Evolutionary conservation across 2,113 vertebrate genomes (phyloP).

Genomic region (Cynopterus brachyotis): DNA sequence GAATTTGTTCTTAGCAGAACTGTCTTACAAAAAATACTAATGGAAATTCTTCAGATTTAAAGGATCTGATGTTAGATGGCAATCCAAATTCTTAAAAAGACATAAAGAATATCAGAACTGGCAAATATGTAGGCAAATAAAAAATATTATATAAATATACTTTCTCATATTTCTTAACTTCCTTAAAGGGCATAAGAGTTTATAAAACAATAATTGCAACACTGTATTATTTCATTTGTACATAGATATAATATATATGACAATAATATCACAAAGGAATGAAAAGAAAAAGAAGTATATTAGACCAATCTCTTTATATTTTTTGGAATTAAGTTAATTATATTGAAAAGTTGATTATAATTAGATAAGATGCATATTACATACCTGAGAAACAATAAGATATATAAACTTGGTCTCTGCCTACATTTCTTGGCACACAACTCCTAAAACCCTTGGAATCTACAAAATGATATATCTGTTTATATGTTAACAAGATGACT

Average conservation of each 20-base stretch:
- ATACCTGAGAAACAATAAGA: neutral
- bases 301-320: neutral
- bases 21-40: neutral
- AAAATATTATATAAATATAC: neutral
- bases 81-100: neutral
- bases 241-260: neutral
- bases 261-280: neutral
- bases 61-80: neutral
- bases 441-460: neutral
- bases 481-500: neutral
- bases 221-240: neutral
- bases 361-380: neutral
- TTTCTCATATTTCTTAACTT: neutral
- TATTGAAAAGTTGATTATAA: neutral
- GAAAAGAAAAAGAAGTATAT: neutral
- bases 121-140: neutral
- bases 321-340: neutral
- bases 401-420: neutral
- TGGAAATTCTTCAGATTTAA: neutral
- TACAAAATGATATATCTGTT: neutral
- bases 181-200: neutral
- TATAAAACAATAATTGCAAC: neutral
- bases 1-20: neutral
- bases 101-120: neutral
- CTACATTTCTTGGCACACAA: neutral